Evolutionary conservation across 2,797 vertebrate species (phyloP).

Genomic region (Argyrosomus regius): DNA sequence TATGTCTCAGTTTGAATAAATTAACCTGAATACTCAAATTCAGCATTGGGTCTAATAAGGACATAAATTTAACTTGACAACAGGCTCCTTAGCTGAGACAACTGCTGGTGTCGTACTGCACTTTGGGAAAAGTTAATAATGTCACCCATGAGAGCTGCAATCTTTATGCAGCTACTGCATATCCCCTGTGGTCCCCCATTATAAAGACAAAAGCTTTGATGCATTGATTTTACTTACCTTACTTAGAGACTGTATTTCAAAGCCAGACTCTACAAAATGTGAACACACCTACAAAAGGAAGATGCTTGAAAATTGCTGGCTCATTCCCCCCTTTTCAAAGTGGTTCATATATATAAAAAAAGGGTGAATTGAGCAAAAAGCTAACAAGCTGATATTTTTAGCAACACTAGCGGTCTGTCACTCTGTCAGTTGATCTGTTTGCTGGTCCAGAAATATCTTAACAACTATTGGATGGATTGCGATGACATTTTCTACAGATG

Average conservation of each 20-base stretch:
- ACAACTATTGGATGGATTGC: background rate
- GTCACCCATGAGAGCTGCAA: conserved; percentile 21
- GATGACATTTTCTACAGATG: background rate
- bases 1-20: background rate
- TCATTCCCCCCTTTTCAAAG: background rate
- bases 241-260: conserved; percentile 20
- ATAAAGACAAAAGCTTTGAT: conserved; percentile 38
- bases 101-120: conserved; percentile 20
- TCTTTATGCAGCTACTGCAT: conserved; percentile 23
- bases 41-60: background rate
- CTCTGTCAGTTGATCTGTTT: background rate
- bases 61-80: conserved; percentile 32
- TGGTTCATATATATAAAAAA: no score
- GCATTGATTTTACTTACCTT: conserved; percentile 27
- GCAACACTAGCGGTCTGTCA: background rate
- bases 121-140: conserved; percentile 43
- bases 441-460: background rate
- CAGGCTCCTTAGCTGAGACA: conserved; percentile 11
- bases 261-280: background rate
- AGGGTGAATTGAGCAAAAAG: background rate
- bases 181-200: conserved; percentile 15
- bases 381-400: conserved; percentile 3
- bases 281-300: background rate
- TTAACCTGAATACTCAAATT: conserved; percentile 1
- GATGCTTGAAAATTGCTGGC: background rate